Conservation (phyloP, 1,140 invertebrate species). For the Lordiphosa collinella region DNA sequence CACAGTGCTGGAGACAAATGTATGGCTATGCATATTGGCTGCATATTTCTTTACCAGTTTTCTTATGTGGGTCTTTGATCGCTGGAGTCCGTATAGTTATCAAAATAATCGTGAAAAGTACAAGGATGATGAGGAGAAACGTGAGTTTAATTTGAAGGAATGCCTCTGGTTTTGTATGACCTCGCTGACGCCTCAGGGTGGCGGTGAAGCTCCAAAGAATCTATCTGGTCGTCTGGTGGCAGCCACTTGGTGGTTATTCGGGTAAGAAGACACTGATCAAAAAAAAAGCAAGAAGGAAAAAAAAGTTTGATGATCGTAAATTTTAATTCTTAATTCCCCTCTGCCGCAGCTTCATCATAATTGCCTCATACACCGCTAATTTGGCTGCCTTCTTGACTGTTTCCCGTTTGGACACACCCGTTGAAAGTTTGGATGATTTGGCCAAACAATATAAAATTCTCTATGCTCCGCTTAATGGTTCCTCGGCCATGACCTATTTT, state of each 20-base stretch:
- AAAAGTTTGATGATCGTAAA: too few species aligned
- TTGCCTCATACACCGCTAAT: constrained; percentile 99
- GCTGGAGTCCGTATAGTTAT: constrained; percentile 97
- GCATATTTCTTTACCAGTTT: constrained; percentile 97
- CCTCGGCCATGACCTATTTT: constrained; percentile 94
- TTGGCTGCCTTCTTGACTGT: constrained; percentile 96
- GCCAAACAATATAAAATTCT: constrained; percentile 97
- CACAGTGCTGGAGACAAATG: constrained; percentile 96
- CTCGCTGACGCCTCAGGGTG: constrained; percentile 92
- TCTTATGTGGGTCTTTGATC: constrained; percentile 97
- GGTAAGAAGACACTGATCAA: constrained; percentile 78
- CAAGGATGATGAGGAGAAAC: constrained; percentile 95
- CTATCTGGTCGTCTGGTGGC: constrained; percentile 94
- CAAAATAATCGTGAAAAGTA: constrained; percentile 97
- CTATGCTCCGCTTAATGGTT: constrained; percentile 91
- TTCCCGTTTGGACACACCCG: constrained; percentile 93
- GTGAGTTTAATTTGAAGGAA: constrained; percentile 97
- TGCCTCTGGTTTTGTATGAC: constrained; percentile 99
- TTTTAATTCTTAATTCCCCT: constrained; percentile 20
- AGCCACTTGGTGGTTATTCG: constrained; percentile 98
- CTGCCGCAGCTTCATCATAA: constrained; percentile 90
- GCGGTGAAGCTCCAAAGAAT: constrained; percentile 96
- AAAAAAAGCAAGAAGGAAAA: too few species aligned
- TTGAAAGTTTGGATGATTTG: constrained; percentile 95
- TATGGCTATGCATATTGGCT: constrained; percentile 97